These are phyloP conservation scores for Caenorhabditis tropicalis DNA, from an alignment of 1,140 invertebrate species.

Conservation along the genomic window DNA sequence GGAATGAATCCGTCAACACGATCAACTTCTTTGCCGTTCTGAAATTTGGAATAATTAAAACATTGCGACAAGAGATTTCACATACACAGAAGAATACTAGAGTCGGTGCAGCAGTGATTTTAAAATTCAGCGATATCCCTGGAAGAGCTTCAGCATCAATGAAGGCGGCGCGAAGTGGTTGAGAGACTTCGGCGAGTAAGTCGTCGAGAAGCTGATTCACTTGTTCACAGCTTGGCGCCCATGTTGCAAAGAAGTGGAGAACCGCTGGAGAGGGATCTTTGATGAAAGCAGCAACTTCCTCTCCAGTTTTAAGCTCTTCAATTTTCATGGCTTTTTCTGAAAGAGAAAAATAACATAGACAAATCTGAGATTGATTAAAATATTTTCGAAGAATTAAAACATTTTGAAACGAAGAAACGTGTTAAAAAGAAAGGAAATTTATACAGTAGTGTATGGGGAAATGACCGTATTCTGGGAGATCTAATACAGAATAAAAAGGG, in stretches of 20 bases:
- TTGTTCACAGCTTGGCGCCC: slow-evolving; percentile 23
- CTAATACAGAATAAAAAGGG: neutral
- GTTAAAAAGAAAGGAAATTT: neutral
- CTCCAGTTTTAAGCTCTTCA: neutral
- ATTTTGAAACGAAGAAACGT: neutral
- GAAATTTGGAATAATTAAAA: slow-evolving; percentile 45
- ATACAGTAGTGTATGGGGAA: too few relatives aligned
- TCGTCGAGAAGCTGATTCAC: slow-evolving; percentile 13
- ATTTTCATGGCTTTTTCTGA: slow-evolving; percentile 15
- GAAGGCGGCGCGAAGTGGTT: slow-evolving; percentile 55
- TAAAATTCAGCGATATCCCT: slow-evolving; percentile 57
- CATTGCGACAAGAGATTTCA: neutral
- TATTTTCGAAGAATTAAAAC: too few relatives aligned
- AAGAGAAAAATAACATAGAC: neutral
- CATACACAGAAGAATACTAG: slow-evolving; percentile 65
- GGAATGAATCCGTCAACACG: slow-evolving; percentile 54
- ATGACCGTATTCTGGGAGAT: neutral
- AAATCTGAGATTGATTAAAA: too few relatives aligned
- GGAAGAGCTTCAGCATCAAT: slow-evolving; percentile 65
- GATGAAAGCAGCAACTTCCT: slow-evolving; percentile 3
- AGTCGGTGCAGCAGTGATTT: slow-evolving; percentile 65
- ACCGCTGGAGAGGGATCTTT: neutral
- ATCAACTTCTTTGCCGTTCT: slow-evolving; percentile 61
- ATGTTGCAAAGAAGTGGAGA: neutral
- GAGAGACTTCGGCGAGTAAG: neutral